phyloP scores from a whole-genome alignment of 2,888 invertebrate species.

The Nomada goodeniana region DNA sequence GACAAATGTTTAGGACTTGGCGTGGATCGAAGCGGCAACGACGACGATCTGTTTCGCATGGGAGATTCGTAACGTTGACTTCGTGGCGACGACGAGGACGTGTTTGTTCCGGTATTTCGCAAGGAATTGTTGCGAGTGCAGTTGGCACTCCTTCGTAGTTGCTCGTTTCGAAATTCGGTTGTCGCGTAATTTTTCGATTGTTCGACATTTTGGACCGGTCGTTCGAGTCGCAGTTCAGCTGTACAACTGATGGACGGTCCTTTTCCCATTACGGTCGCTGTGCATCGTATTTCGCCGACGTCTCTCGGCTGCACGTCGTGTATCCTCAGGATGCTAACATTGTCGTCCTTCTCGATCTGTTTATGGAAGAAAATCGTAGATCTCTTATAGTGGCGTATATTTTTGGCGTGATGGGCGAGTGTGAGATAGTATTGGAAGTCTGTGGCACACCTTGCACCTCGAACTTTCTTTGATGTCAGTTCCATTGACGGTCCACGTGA shows the following conservation, averaged over 20 bases:
- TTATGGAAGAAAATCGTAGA: too few relatives aligned
- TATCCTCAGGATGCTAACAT: slow-evolving; percentile 87
- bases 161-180: not conserved
- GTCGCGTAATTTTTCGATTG: not conserved
- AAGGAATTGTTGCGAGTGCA: slow-evolving; percentile 24
- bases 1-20: slow-evolving; percentile 40
- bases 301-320: slow-evolving; percentile 86
- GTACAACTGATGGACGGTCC: slow-evolving; percentile 79
- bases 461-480: slow-evolving; percentile 81
- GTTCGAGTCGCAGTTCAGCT: slow-evolving; percentile 76
- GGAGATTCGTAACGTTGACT: slow-evolving; percentile 26
- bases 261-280: slow-evolving; percentile 74
- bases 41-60: slow-evolving; percentile 55
- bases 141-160: not conserved
- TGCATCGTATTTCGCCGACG: slow-evolving; percentile 85
- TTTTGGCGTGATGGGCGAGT: not conserved
- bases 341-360: slow-evolving; percentile 85
- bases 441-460: slow-evolving; percentile 77
- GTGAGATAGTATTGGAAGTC: not conserved
- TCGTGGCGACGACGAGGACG: slow-evolving; percentile 9
- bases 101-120: slow-evolving; percentile 7
- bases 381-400: not conserved
- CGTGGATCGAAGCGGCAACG: slow-evolving; percentile 49
- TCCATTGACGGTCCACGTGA: slow-evolving; percentile 87
- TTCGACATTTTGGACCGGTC: slow-evolving; percentile 11